Percentiles rank a stretch among this genome's conserved stretches.
These are phyloP conservation scores for Metacarcinus magister DNA, from an alignment of 2,888 invertebrate species.

Conservation along the genomic window DNA sequence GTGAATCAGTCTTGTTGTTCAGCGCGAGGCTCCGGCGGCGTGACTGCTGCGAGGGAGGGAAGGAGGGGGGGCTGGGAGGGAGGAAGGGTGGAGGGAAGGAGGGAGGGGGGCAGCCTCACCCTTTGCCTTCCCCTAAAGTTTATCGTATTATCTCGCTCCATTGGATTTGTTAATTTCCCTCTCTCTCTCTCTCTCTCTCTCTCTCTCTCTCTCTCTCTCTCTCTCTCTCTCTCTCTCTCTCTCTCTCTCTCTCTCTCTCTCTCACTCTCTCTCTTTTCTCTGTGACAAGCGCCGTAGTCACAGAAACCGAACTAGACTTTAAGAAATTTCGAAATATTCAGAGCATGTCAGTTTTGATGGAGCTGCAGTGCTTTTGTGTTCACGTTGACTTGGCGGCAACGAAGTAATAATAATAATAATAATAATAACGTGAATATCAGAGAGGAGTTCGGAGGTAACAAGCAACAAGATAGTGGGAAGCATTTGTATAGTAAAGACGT, in stretches of 20 bases:
- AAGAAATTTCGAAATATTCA: neutral
- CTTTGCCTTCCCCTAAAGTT: constrained; percentile 23
- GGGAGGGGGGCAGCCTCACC: neutral
- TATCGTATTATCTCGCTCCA: constrained; percentile 44
- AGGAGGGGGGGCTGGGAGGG: neutral
- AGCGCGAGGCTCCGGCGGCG: neutral
- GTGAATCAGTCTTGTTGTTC: neutral
- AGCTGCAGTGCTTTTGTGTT: neutral
- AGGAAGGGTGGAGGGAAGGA: neutral
- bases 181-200: constrained; percentile 37
- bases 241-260: constrained; percentile 10
- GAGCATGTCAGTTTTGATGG: too few species aligned
- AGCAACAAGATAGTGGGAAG: neutral
- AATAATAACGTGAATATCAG: neutral
- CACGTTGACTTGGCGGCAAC: neutral
- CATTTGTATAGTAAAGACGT: neutral
- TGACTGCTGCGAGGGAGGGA: neutral
- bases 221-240: constrained; percentile 50
- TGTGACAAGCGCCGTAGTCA: neutral
- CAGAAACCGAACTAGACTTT: neutral
- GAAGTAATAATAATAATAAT: neutral
- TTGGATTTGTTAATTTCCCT: constrained; percentile 20
- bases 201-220: constrained; percentile 42
- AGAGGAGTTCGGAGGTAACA: too few species aligned
- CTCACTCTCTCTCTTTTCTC: constrained; percentile 42